Percentiles rank a stretch among this genome's conserved stretches.
These are phyloP conservation scores for Rhinogobius similis DNA, from an alignment of 2,113 vertebrate species.

Conservation along the genomic window DNA sequence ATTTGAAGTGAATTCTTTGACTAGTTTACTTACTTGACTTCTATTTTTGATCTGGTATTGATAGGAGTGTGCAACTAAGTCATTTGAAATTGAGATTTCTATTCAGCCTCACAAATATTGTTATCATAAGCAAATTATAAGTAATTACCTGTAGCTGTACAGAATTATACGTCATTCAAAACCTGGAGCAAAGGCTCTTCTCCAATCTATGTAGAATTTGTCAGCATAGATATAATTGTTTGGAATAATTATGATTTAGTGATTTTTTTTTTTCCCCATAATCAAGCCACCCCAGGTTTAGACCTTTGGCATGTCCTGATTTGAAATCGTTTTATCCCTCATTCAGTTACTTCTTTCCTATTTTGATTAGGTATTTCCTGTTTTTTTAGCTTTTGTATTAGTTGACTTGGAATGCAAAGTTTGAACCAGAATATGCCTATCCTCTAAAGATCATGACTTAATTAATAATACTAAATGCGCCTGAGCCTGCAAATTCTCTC, in stretches of 20 bases:
- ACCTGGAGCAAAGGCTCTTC: neutral
- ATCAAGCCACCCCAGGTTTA: too few species aligned
- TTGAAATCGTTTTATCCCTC: too few species aligned
- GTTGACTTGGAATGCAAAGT: neutral
- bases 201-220: too few species aligned
- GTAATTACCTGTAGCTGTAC: too few species aligned
- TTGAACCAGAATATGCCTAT: neutral
- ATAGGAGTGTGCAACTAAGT: neutral
- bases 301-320: too few species aligned
- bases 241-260: neutral
- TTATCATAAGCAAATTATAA: too few species aligned
- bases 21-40: neutral
- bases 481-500: slow-evolving; percentile 35
- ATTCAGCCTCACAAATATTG: too few species aligned
- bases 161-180: too few species aligned
- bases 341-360: too few species aligned
- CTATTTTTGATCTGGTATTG: neutral
- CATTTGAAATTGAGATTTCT: neutral
- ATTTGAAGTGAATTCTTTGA: neutral
- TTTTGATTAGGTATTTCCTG: neutral
- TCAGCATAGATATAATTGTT: too few species aligned
- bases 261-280: neutral
- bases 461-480: slow-evolving; percentile 42
- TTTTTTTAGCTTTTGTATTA: too few species aligned
- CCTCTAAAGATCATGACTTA: slow-evolving; percentile 10